Percentiles rank a stretch among this genome's conserved stretches.
Evolutionary conservation across 53 echinoderm and acorn worm species (phyloP).

Genomic region (Echinarachnius parma): DNA sequence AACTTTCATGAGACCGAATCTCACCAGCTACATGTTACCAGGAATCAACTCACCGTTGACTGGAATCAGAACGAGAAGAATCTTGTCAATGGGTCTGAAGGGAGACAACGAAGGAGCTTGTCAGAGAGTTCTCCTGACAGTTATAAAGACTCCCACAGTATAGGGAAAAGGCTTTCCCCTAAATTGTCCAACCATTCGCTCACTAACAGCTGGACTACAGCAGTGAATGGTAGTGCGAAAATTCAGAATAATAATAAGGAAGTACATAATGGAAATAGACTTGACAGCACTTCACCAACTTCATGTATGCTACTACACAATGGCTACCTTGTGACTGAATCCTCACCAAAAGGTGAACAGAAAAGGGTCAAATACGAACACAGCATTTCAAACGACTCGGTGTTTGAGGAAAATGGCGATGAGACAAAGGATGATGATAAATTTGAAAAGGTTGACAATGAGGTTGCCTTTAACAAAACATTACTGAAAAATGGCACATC

Average conservation of each 20-base stretch:
- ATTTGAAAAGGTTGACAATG: slow-evolving; percentile 75
- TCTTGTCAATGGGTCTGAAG: slow-evolving; percentile 6
- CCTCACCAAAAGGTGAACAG: slow-evolving; percentile 11
- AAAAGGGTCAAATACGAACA: slow-evolving; percentile 30
- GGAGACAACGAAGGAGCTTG: slow-evolving; percentile 50
- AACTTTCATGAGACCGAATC: slow-evolving; percentile 10
- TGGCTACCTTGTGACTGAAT: slow-evolving; percentile 6
- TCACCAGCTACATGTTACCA: not conserved
- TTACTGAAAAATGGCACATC: slow-evolving; percentile 42
- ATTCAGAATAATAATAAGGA: slow-evolving; percentile 8
- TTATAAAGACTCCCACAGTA: slow-evolving; percentile 82
- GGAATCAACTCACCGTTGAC: slow-evolving; percentile 34
- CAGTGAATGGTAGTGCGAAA: not conserved
- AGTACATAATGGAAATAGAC: not conserved
- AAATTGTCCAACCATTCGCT: slow-evolving; percentile 3
- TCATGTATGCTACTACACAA: slow-evolving; percentile 13
- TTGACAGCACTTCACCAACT: not conserved
- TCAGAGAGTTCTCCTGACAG: slow-evolving; percentile 43
- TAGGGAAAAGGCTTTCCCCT: slow-evolving; percentile 67
- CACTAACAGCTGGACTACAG: no score
- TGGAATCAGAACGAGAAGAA: slow-evolving; percentile 70
- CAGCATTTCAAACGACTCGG: slow-evolving; percentile 32
- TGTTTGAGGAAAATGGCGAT: slow-evolving; percentile 19
- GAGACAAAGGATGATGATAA: slow-evolving; percentile 47
- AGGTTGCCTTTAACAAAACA: slow-evolving; percentile 73